Evolutionary conservation across 2,113 vertebrate species (phyloP).

Genomic region (Psilopsiagon aymara): DNA sequence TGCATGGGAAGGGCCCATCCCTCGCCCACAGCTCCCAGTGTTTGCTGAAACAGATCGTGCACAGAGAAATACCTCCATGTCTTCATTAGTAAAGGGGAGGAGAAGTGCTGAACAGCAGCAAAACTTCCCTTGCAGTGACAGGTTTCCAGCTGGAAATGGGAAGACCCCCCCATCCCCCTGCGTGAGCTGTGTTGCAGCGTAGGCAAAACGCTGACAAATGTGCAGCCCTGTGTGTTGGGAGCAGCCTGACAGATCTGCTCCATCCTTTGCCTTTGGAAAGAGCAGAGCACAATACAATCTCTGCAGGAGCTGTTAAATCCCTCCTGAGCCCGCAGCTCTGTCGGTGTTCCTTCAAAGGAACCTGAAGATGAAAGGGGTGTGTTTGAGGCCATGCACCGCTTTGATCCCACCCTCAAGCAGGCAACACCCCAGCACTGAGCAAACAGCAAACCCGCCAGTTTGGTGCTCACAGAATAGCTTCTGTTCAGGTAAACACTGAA

Average conservation of each 20-base stretch:
- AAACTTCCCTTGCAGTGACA: slow-evolving; percentile 7
- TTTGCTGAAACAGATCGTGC: neutral
- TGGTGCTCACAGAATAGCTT: neutral
- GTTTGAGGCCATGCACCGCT: slow-evolving; percentile 21
- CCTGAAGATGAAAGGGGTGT: slow-evolving; percentile 36
- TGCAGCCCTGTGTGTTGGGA: neutral
- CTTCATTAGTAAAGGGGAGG: neutral
- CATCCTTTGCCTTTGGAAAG: neutral
- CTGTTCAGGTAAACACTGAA: neutral
- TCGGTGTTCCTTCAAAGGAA: slow-evolving; percentile 27
- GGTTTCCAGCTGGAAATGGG: neutral
- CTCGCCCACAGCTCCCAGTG: neutral
- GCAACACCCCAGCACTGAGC: neutral
- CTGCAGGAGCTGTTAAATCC: neutral
- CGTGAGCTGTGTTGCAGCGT: neutral
- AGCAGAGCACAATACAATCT: neutral
- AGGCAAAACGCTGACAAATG: slow-evolving; percentile 18
- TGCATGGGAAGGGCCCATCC: neutral
- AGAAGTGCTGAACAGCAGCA: neutral
- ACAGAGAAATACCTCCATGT: neutral
- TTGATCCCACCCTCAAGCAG: slow-evolving; percentile 49
- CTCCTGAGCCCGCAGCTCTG: neutral
- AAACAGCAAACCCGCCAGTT: neutral
- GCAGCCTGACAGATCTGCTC: neutral
- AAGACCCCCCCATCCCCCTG: neutral